Evolutionary conservation across 2,113 vertebrate genomes (phyloP).

Genomic region (Osmerus mordax): DNA sequence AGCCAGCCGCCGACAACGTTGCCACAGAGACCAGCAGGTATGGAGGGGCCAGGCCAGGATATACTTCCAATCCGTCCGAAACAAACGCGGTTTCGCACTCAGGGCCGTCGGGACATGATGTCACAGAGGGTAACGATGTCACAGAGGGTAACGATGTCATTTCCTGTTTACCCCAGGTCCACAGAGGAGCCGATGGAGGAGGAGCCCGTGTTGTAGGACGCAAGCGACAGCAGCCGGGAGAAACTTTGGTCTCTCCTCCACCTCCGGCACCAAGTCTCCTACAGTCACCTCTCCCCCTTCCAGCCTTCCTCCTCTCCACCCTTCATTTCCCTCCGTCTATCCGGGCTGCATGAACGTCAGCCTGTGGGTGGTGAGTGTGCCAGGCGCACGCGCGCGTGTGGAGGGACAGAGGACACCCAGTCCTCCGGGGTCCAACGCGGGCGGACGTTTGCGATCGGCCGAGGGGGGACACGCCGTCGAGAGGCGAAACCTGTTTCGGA

Average conservation of each 20-base stretch:
- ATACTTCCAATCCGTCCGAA: too few relatives aligned
- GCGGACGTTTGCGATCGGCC: conserved; percentile 5
- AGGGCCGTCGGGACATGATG: neutral
- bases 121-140: neutral
- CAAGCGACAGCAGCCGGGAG: conserved; percentile 36
- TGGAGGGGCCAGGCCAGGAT: neutral
- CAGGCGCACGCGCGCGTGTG: neutral
- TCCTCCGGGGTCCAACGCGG: neutral
- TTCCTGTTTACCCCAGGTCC: conserved; percentile 56
- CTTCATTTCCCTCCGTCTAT: conserved; percentile 16
- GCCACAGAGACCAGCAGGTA: conserved; percentile 55
- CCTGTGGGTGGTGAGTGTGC: neutral
- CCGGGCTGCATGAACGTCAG: conserved; percentile 11
- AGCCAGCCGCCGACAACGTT: conserved; percentile 48
- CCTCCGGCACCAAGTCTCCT: conserved; percentile 26
- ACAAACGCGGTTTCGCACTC: too few relatives aligned
- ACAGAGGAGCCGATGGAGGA: conserved; percentile 85
- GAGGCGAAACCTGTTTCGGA: conserved; percentile 8
- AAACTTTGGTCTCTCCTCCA: conserved; percentile 44
- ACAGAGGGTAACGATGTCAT: neutral
- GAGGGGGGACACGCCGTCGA: neutral
- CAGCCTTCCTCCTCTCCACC: conserved; percentile 14
- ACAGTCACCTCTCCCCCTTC: conserved; percentile 25
- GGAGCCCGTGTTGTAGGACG: conserved; percentile 77
- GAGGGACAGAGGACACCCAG: neutral